Base-by-base conservation (phyloP, 2,888 invertebrate genomes). In the Nomada goodeniana region DNA sequence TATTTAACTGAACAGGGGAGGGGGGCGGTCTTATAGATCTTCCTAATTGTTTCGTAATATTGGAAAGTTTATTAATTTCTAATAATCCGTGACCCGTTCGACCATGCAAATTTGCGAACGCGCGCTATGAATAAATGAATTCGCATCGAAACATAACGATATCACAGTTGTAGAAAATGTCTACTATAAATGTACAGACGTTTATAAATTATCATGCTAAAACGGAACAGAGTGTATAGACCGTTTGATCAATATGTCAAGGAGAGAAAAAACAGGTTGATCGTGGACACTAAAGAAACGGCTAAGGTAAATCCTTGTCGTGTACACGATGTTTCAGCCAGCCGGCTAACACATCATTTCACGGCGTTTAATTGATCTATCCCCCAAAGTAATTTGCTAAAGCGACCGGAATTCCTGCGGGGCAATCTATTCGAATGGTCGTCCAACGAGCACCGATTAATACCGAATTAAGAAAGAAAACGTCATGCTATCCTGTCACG, bases 371-470 rank as follows among this genome's bases (percentile, higher is more conserved):
- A 89, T 90, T 84, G 82, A 83, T 87, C 76, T 63, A 83, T 81
- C 83, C 86, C 71, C 84, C 82, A 80, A 75, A 63, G 61, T 68
- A 61, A 74, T 68, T 82, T 80, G 83, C 86, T 87, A 83, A 87
- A 86, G 75, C 81, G 84, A 85, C 87, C 82, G 84, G 80, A 82
- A 76, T 80, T 84, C 86, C 86, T 82, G 87, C 82, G 36, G 87
- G 75, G 76, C 83, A 88, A 87, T 89, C 78, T 84, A 73, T 77
- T 76, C 71, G 80, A 85, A 50, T n/a, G 79, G 76, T 69, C 53
- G 81, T 86, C 84, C 84, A 85, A 81, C 71, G 60, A 81, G 71
- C 68, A 74, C 76, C 73, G 80, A 74, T 81, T 74, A 85, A 81
- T 73, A 57, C 65, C 64, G 20, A 57, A 76, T 79, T 79, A 68